Evolutionary conservation across 2,888 invertebrate genomes (phyloP).

Genomic region (Ceratothoa steindachneri): DNA sequence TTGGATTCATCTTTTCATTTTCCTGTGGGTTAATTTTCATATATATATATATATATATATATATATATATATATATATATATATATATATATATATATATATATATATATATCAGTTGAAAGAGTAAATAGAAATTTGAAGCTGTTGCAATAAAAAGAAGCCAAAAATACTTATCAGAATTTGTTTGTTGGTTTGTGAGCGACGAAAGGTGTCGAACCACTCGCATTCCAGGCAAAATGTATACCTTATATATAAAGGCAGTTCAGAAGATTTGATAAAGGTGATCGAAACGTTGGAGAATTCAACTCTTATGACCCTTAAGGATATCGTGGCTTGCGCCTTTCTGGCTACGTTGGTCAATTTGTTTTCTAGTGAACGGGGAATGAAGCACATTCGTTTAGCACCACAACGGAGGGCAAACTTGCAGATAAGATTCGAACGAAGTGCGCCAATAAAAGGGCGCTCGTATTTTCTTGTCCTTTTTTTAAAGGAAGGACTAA

Average conservation of each 20-base stretch:
- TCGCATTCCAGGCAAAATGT: not conserved
- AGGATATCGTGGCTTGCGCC: not conserved
- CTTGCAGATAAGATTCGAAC: too few species aligned
- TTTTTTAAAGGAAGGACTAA: too few species aligned
- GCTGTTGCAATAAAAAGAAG: too few species aligned
- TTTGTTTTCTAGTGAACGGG: not conserved
- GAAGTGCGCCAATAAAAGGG: not conserved
- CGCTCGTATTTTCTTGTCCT: too few species aligned
- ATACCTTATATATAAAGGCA: not conserved
- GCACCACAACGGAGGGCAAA: not conserved
- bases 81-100: not conserved
- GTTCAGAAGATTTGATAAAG: too few species aligned
- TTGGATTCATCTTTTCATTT: too few species aligned
- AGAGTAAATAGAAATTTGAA: too few species aligned
- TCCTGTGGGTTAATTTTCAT: too few species aligned
- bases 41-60: too few species aligned
- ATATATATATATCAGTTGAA: not conserved
- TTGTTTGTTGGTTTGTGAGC: not conserved
- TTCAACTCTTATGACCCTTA: too few species aligned
- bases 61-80: too few species aligned
- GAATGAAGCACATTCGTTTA: not conserved
- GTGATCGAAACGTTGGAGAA: too few species aligned
- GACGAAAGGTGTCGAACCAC: not conserved
- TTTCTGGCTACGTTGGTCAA: not conserved
- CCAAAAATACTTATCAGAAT: not conserved